These are phyloP conservation scores for Oryzias melastigma DNA, from an alignment of 2,113 vertebrate genomes.

Conservation along the genomic window DNA sequence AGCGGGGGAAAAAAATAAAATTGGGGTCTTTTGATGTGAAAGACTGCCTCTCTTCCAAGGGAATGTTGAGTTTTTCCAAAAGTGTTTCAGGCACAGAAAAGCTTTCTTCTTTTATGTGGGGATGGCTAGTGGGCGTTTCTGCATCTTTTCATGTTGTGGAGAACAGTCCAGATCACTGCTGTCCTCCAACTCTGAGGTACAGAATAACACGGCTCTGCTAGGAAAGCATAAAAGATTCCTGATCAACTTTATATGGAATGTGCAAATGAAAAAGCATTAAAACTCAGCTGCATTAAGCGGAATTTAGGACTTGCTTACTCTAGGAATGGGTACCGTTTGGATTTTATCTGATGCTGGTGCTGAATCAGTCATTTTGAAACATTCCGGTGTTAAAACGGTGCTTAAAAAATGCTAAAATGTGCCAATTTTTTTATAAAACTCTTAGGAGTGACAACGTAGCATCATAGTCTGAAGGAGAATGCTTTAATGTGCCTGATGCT, in stretches of 20 bases:
- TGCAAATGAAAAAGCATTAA: conserved; percentile 26
- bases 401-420: no score
- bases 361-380: no score
- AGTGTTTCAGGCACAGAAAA: conserved; percentile 37
- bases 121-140: conserved; percentile 36
- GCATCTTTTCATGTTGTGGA: conserved; percentile 56
- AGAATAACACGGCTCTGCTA: conserved; percentile 10
- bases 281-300: conserved; percentile 19
- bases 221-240: conserved; percentile 26
- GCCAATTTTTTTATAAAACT: no score
- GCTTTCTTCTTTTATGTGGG: conserved; percentile 37
- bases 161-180: conserved; percentile 34
- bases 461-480: no score
- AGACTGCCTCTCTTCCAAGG: conserved; percentile 48
- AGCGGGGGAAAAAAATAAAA: conserved; percentile 16
- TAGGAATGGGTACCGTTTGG: no score
- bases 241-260: conserved; percentile 37
- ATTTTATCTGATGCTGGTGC: no score
- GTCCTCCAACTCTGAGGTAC: conserved; percentile 35
- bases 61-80: conserved; percentile 42
- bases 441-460: no score
- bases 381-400: no score
- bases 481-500: no score
- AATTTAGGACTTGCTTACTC: no score
- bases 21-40: conserved; percentile 58